Conservation (phyloP, 37 sponge, comb jelly and placozoan genomes). For the Theonella swinhoei region DNA sequence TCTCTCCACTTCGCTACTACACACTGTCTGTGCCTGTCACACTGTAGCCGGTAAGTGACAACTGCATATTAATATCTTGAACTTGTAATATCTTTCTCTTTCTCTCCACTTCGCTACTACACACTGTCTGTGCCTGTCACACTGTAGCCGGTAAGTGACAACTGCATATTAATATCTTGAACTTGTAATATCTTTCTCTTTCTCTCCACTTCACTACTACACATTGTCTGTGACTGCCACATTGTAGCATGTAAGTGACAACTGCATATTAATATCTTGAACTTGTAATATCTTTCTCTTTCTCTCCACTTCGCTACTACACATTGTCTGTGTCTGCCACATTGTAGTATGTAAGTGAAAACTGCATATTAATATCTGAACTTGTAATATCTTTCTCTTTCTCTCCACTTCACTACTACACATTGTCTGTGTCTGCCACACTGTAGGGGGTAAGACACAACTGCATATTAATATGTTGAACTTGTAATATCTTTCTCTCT, state of each 20-base stretch:
- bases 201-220: neutral
- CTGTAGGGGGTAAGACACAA: conserved; percentile 4
- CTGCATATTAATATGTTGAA: neutral
- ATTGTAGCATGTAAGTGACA: neutral
- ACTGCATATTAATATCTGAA: neutral
- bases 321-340: neutral
- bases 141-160: no score
- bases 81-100: no score
- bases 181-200: neutral
- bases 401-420: neutral
- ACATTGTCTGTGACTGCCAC: neutral
- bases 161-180: no score
- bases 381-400: neutral
- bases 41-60: no score
- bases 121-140: no score
- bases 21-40: no score
- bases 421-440: neutral
- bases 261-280: neutral
- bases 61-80: no score
- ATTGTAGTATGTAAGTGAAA: neutral
- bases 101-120: no score
- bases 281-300: neutral
- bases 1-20: no score
- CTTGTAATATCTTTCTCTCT: neutral
- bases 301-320: neutral